Base-by-base conservation (phyloP, 1,140 invertebrate genomes). In the Plutomurus gul region DNA sequence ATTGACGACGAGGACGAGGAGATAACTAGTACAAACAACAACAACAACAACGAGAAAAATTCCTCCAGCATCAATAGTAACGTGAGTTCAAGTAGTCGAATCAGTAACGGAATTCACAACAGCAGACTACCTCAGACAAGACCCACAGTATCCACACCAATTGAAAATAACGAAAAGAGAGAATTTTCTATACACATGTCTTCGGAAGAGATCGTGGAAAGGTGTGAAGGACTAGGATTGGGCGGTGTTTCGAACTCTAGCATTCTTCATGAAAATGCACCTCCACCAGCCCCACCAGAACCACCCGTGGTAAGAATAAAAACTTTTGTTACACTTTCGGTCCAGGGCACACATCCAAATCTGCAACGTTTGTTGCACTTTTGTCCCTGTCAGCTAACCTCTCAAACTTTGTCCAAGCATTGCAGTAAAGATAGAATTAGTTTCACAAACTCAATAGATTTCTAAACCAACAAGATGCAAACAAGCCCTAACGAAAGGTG, bases 201-300 rank as follows among this genome's bases (percentile, higher is more conserved):
- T 5, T 85, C 87, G 11, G 73, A 83, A 40, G 86, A 88, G 60
- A 84, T 89, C 22, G 30, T 87, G 1, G 82, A 84, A 27, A 75
- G 84, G 47, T 89, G 85, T 83, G 90, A 89, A 84, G 87, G 87
- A n/a, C 85, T 87, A 78, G 87, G 86, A 0, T 39, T 90, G 3
- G 90, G 89, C 56, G 89, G 90, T 89, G 87, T 65, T 5, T 65
- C 56, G 2, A 65, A 65, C 18, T 65, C 56, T 6, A 65, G 56
- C 47, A 88, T 91, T 51, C 65, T 90, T n/a, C 81, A 78, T 72
- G 90, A 91, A 82, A 89, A 89, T 13, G 87, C 88, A 40, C 89
- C 90, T 1, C 91, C 91, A 1, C 93, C 93, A 4, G 87, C 89
- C 49, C 93, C 93, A 4, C 93, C 93, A 1, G 90, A 92, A 51